phyloP scores from a whole-genome alignment of 2,888 invertebrate genomes.

The Drosophila dives region DNA sequence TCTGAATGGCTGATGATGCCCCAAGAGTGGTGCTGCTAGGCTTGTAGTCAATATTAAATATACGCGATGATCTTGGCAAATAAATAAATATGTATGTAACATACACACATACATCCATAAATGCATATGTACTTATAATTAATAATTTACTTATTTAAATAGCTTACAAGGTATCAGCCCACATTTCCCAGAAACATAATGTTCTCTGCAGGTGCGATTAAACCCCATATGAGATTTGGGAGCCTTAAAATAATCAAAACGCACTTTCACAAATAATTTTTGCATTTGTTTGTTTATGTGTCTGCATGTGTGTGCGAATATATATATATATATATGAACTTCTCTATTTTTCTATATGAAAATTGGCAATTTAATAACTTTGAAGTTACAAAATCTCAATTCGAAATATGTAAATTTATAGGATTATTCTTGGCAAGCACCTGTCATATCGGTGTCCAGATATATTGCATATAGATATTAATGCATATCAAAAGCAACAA shows the following conservation, averaged over 20 bases:
- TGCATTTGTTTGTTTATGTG: too few relatives aligned
- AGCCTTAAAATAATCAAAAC: not conserved
- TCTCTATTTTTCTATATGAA: not conserved
- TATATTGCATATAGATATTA: constrained; percentile 3
- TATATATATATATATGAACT: constrained; percentile 2
- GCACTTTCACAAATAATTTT: not conserved
- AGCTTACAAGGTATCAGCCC: not conserved
- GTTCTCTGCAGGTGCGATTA: not conserved
- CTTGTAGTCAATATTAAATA: constrained; percentile 1
- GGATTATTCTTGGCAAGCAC: not conserved
- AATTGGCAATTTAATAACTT: not conserved
- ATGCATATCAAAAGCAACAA: not conserved
- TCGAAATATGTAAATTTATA: not conserved
- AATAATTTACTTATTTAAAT: not conserved
- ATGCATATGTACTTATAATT: not conserved
- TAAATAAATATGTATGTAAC: constrained; percentile 1
- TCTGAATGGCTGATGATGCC: not conserved
- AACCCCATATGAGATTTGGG: not conserved
- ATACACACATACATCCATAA: not conserved
- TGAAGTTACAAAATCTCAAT: not conserved
- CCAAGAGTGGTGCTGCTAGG: not conserved
- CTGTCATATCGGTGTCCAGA: constrained; percentile 19
- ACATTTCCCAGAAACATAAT: not conserved
- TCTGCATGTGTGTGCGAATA: not conserved
- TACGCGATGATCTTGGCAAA: constrained; percentile 22